Percentiles rank a stretch among this genome's conserved stretches.
These are phyloP conservation scores for Congeria kusceri DNA, from an alignment of 2,888 invertebrate species.

Conservation along the genomic window DNA sequence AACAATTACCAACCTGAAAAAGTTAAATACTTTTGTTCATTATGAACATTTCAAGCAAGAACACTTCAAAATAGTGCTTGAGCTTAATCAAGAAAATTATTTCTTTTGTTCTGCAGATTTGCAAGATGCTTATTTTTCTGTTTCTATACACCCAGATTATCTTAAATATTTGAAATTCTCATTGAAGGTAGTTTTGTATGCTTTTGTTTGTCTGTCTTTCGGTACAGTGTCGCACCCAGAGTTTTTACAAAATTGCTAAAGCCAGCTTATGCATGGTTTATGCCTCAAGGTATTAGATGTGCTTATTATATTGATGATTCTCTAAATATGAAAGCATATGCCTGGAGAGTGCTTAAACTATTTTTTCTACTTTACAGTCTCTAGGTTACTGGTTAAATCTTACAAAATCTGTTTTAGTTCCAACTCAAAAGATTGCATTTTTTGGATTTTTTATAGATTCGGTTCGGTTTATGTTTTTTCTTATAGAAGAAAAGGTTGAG, in stretches of 20 bases:
- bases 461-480: slow-evolving; percentile 15
- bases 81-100: slow-evolving; percentile 4
- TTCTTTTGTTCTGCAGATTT: slow-evolving; percentile 6
- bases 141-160: too few relatives aligned
- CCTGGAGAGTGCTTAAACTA: background rate
- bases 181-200: background rate
- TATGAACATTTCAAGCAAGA: slow-evolving; percentile 40
- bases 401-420: slow-evolving; percentile 13
- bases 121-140: background rate
- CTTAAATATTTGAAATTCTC: background rate
- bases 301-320: slow-evolving; percentile 29
- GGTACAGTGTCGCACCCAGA: background rate
- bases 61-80: background rate
- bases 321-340: slow-evolving; percentile 19
- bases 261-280: slow-evolving; percentile 15
- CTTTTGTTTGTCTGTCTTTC: background rate
- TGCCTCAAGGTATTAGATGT: background rate
- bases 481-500: slow-evolving; percentile 5
- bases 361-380: slow-evolving; percentile 1
- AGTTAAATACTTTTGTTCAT: slow-evolving; percentile 14
- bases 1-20: slow-evolving; percentile 12
- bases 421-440: slow-evolving; percentile 17
- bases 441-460: slow-evolving; percentile 30
- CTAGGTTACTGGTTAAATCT: slow-evolving; percentile 23
- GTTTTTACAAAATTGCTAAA: slow-evolving; percentile 6